Base-by-base conservation (phyloP, 2,797 vertebrate species). In the Acestrorhynchus altus region DNA sequence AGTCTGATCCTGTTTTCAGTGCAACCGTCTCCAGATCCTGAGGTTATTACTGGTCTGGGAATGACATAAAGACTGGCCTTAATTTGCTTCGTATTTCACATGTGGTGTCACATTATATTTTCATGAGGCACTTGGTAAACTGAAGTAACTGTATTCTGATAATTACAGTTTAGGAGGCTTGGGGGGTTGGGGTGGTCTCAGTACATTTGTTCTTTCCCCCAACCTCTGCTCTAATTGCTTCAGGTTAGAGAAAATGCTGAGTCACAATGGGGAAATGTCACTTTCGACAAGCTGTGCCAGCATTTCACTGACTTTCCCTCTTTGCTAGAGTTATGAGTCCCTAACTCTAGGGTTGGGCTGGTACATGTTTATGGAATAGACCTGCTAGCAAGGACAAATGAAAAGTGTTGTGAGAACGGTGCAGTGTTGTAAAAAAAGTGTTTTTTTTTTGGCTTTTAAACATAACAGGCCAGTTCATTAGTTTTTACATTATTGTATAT, bases 71-170 rank as follows among this genome's bases (percentile, higher is more conserved):
- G 16, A 54, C 47, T 46, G 49, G 22, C 54, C 24, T 42, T 78
- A 15, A 73, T 72, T 79, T 74, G 51, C 59, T 57, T 47, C 31
- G 18, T 49, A 46, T 78, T 68, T 80, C 26, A 80, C 57, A 68
- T 42, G 31, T 10, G 65, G 12, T 78, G 81, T 77, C 67, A 81
- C 52, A 39, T 78, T 59, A 47, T 35, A 76, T 84, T 75, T 82
- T 76, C 39, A 72, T 79, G 40, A 76, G 22, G 24, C 20, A 65
- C 63, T 47, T 20, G 42, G 52, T 71, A 64, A 83, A 61, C 16
- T 51, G 46, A 63, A 18, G 61, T 42, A 56, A 67, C 52, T 44
- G 26, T 54, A 67, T 79, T 73, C 35, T 60, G 31, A 69, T 82
- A 77, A 76, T 72, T 81, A 74, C 39, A 57, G 35, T 20, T n/a